These are phyloP conservation scores for Mystacornis crossleyi DNA, from an alignment of 2,113 vertebrate species.

Conservation along the genomic window DNA sequence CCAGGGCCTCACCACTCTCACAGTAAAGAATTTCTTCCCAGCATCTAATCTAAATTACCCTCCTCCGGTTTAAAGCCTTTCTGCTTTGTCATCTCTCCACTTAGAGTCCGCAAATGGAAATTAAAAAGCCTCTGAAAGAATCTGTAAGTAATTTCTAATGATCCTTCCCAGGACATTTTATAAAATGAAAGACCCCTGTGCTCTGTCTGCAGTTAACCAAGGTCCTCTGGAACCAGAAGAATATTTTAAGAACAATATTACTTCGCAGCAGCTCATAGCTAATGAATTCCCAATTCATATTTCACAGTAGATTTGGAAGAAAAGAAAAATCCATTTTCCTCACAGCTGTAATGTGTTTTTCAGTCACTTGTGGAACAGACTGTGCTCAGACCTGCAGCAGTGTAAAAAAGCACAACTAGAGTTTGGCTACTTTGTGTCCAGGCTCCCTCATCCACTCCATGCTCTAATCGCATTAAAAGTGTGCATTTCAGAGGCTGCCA, in stretches of 20 bases:
- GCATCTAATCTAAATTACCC: not conserved
- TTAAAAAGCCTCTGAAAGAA: not conserved
- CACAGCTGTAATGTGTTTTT: slow-evolving; percentile 6
- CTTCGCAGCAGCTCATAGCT: slow-evolving; percentile 32
- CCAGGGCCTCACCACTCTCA: not conserved
- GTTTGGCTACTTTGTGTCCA: not conserved
- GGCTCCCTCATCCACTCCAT: not conserved
- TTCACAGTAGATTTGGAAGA: slow-evolving; percentile 6
- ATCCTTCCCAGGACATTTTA: not conserved
- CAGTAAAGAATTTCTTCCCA: not conserved
- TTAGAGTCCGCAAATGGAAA: not conserved
- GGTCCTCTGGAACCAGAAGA: not conserved
- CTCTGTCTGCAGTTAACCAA: slow-evolving; percentile 23
- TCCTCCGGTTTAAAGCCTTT: not conserved
- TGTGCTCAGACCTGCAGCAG: not conserved
- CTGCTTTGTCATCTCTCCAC: not conserved
- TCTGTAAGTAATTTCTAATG: not conserved
- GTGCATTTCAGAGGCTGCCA: not conserved
- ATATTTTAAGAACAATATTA: not conserved
- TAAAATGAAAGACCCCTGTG: not conserved
- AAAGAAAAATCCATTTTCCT: slow-evolving; percentile 33
- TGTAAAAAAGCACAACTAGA: not conserved
- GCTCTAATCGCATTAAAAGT: not conserved
- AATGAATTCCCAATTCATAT: slow-evolving; percentile 36
- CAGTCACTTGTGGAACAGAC: not conserved